Base-by-base conservation (phyloP, 2,797 vertebrate species). In the Gymnoscopelus braueri region DNA sequence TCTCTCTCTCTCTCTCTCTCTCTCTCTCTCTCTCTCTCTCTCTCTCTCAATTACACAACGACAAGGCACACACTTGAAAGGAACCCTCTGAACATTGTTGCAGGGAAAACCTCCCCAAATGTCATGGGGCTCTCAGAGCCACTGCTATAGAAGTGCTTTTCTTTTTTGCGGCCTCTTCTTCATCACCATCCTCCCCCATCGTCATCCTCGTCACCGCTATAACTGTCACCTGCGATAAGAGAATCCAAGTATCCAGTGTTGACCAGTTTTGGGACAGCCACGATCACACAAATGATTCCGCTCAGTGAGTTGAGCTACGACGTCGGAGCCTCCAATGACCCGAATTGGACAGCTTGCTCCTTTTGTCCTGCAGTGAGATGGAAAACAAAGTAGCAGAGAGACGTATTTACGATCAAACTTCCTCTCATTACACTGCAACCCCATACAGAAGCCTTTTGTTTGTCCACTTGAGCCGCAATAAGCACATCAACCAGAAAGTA, bases 371-470 rank as follows among this genome's bases (percentile, higher is more conserved):
- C 88, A 90, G 71, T 90, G 87, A 90, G 84, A 94, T 50, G 79
- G 92, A 95, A 95, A 94, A 93, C 87, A 86, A 67, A 86, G 87
- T 85, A 88, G 81, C 65, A 84, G 68, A 84, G 68, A 81, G 91
- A 88, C 87, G 82, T 92, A 91, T 94, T 95, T 95, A 93, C 84
- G 88, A 90, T 87, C 83, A 90, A 94, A 91, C 85, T 53, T 72
- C 60, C 54, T 80, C 91, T 96, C 93, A 93, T 96, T 96, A 94
- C 85, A 65, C 84, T 73, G 77, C 87, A 89, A 87, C 81, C 85
- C 89, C 60, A 78, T 84, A 90, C 83, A 94, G 88, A 92, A 89
- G 91, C 61, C 88, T 94, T 95, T 94, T 96, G 93, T 95, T 93
- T 88, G 79, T 84, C 73, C 88, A 70, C 74, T 85, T 72, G 77